Percentiles rank a stretch among this genome's conserved stretches.
Evolutionary conservation across 1,140 invertebrate species (phyloP).

Genomic region (Drosophila pruinosa): DNA sequence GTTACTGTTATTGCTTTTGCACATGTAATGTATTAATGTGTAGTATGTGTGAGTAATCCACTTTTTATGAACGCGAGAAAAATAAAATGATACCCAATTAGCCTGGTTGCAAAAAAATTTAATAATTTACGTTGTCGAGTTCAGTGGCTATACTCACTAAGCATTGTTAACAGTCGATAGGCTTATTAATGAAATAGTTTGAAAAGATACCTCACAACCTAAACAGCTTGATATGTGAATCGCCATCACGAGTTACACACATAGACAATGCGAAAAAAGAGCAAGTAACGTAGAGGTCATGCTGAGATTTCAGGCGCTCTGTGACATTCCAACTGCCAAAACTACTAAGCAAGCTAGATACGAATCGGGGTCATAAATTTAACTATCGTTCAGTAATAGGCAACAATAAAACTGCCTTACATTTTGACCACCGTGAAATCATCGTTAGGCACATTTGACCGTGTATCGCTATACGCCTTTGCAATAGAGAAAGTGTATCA

Average conservation of each 20-base stretch:
- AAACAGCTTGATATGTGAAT: slow-evolving; percentile 52
- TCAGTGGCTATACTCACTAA: no score
- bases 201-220: no score
- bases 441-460: slow-evolving; percentile 67
- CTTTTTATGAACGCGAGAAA: no score
- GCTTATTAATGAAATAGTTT: slow-evolving; percentile 79
- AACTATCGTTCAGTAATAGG: slow-evolving; percentile 67
- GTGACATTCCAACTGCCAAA: not conserved
- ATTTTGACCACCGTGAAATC: slow-evolving; percentile 82
- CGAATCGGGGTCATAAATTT: slow-evolving; percentile 73
- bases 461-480: slow-evolving; percentile 29
- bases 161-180: slow-evolving; percentile 37
- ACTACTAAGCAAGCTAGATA: slow-evolving; percentile 37
- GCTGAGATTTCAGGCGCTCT: slow-evolving; percentile 2
- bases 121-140: no score
- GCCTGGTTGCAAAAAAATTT: no score
- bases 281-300: not conserved
- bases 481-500: slow-evolving; percentile 11
- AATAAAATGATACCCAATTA: no score
- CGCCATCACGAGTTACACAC: slow-evolving; percentile 73
- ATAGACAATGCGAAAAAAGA: slow-evolving; percentile 57
- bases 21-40: no score
- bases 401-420: slow-evolving; percentile 82
- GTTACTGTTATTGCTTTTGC: no score
- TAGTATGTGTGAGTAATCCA: no score